Evolutionary conservation across 2,113 vertebrate genomes (phyloP), one percentile per base, ranked within the genome.

Genomic region (Sterrhoptilus dennistouni): DNA sequence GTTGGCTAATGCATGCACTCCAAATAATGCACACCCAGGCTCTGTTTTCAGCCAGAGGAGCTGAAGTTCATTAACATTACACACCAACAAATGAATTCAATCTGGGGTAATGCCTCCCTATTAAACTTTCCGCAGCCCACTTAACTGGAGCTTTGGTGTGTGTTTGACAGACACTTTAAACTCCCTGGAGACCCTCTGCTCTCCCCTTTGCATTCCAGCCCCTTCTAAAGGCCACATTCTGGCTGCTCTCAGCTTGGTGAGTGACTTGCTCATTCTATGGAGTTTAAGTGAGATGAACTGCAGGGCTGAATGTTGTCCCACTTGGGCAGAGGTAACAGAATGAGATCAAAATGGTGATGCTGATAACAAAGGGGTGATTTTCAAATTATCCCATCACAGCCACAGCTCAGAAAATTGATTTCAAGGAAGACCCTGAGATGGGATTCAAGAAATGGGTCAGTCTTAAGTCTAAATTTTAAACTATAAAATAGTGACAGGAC

Each of bases 1-100:
- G 22, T 47, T 49, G 79, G 83, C 95, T 97, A 95, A 97, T 96
- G 95, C 50, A 59, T 68, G 52, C 72, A 61, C 92, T 96, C 86
- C 59, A 75, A 91, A 92, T 88, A 91, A 83, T 87, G 88, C 90
- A 70, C 87, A 68, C 87, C 49, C 91, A 84, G 81, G 27, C 38
- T 87, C 93, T 94, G 79, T 90, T 95, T 96, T 61, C 84, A 94
- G 83, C 47, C 31, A 81, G 80, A 79, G 68, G 57, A 84, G 92
- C 60, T 8, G 8, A 84, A 57, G 75, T 93, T 97, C 87, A 83
- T 95, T 95, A 96, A 86, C 94, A 80, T 93, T 53, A 70, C 76
- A 60, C 68, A 60, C 68, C 68, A 87, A 53, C 87, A 91, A 86
- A 96, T 92, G 71, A 96, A 96, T 97, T 94, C 91, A 31, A 66